Evolutionary conservation across 2,888 invertebrate genomes (phyloP), one percentile per base, ranked within the genome.

Genomic region (Drosophila testacea): DNA sequence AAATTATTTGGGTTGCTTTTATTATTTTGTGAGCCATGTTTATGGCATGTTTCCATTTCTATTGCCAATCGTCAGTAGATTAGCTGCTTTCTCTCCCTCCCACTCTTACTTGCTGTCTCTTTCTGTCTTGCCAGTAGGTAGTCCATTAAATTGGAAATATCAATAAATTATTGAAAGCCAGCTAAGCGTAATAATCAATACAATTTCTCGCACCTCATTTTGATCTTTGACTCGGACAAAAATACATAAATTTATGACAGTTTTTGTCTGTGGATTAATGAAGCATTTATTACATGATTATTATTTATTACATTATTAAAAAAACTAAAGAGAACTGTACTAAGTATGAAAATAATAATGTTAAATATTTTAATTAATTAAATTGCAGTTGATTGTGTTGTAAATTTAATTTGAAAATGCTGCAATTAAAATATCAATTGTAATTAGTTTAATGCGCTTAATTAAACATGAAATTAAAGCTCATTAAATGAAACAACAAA

Each of bases 41-140:
- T 82, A 88, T 86, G 78, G 67, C 62, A 50, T 50, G 59, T 42
- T 64, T 52, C 55, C 69, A 30, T 55, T 69, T 67, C 69, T 54
- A 67, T 52, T 50, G 57, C 39, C 80, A 67, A 81, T 73, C 50
- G 81, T 13, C 73, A 80, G 73, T 80, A 77, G 71, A 79, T 75
- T 79, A 79, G 56, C 70, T 38, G 41, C 27, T 27, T 51, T 32
- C 22, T 28, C 11, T 7, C 10, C 9, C 56, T 30, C 32, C n/a
- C 48, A 51, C 7, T 27, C 6, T 4, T 9, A 13, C 13, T 36
- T 1, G 10, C 32, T 44, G n/a, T 34, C 7, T 22, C 27, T 41
- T 11, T 22, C 30, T 10, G 4, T 6, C 10, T 51, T 10, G 11
- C 27, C 30, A 13, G 16, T n/a, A 27, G 9, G 30, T 42, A 68